phyloP scores from a whole-genome alignment of 2,888 invertebrate species.

The Adelphocoris suturalis region DNA sequence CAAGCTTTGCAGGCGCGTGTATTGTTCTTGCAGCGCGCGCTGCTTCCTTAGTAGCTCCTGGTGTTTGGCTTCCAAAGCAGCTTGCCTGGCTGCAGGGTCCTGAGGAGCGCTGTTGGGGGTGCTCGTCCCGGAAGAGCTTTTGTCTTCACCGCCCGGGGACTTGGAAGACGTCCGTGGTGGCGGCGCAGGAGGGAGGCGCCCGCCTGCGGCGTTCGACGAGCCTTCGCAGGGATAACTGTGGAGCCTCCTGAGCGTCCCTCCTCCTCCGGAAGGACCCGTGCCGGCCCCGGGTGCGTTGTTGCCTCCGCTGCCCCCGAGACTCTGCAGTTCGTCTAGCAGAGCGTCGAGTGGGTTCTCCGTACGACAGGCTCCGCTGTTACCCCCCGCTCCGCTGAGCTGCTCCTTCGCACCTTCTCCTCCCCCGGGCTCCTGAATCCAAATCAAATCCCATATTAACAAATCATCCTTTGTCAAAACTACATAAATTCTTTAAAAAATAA shows the following conservation, averaged over 20 bases:
- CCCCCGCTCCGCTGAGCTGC: slow-evolving; percentile 75
- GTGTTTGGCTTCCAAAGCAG: slow-evolving; percentile 90
- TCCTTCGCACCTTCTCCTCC: slow-evolving; percentile 74
- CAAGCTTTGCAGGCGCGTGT: slow-evolving; percentile 91
- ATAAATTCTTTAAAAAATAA: background rate
- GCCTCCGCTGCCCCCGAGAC: slow-evolving; percentile 81
- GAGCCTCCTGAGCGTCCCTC: slow-evolving; percentile 83
- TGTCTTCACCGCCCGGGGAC: slow-evolving; percentile 85
- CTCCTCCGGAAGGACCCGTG: slow-evolving; percentile 11
- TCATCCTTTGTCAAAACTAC: background rate
- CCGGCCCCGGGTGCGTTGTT: slow-evolving; percentile 76
- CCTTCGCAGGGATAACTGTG: slow-evolving; percentile 88
- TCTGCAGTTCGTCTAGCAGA: slow-evolving; percentile 95
- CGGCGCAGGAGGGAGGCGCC: slow-evolving; percentile 92
- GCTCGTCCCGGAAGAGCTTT: slow-evolving; percentile 81
- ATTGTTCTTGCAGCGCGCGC: slow-evolving; percentile 93
- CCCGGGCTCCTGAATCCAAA: slow-evolving; percentile 67
- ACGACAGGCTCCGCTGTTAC: slow-evolving; percentile 82
- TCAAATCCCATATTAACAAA: background rate
- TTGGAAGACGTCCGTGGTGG: slow-evolving; percentile 94
- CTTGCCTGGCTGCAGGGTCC: slow-evolving; percentile 81
- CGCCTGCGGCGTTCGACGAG: slow-evolving; percentile 88
- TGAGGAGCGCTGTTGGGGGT: slow-evolving; percentile 88
- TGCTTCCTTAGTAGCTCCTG: slow-evolving; percentile 93
- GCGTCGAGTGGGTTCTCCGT: slow-evolving; percentile 98